phyloP scores from a whole-genome alignment of 2,888 invertebrate species.

The Drosophila setosimentum region DNA sequence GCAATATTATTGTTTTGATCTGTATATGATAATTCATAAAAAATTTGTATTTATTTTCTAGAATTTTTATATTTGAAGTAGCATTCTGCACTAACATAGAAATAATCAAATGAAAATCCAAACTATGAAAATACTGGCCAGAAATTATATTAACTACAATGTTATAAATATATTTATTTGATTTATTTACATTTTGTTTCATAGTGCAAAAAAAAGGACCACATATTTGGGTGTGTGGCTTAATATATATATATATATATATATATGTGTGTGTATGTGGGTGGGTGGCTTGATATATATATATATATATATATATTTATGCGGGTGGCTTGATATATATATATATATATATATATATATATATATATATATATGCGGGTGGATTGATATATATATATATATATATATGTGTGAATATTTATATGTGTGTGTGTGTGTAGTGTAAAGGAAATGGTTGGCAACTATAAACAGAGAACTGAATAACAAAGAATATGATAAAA shows the following conservation, averaged over 20 bases:
- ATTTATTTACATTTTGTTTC: constrained; percentile 9
- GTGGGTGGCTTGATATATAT: background rate
- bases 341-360: background rate
- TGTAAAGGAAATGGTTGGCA: constrained; percentile 6
- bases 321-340: no score
- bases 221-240: background rate
- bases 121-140: background rate
- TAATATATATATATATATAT: no score
- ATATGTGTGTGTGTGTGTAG: background rate
- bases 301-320: background rate
- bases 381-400: no score
- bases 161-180: background rate
- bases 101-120: background rate
- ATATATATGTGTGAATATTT: background rate
- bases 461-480: constrained; percentile 15
- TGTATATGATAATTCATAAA: background rate
- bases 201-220: background rate
- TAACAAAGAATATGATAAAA: constrained; percentile 15
- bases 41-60: background rate
- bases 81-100: background rate
- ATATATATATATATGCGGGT: background rate
- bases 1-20: constrained; percentile 3
- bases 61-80: background rate
- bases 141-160: background rate
- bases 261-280: background rate